These are phyloP conservation scores for Scylla paramamosain DNA, from an alignment of 1,140 invertebrate species.

Conservation along the genomic window DNA sequence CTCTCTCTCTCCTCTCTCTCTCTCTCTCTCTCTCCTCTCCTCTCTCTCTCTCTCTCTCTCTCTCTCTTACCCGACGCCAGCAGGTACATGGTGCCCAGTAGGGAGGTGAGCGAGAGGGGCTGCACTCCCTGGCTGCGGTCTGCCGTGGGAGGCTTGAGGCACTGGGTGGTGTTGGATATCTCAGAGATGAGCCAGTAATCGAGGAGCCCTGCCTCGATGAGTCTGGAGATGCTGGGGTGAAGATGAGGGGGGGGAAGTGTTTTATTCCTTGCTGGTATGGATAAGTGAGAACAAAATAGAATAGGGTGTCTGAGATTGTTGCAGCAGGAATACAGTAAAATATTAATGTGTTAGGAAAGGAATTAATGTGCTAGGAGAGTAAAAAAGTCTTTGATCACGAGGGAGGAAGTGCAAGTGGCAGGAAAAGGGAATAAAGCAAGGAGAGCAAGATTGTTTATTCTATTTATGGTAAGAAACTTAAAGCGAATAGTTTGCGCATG, in stretches of 20 bases:
- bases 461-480: not conserved
- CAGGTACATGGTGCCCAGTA: constrained; percentile 25
- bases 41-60: not conserved
- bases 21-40: too few species aligned
- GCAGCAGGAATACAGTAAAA: too few species aligned
- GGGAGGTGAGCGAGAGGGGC: not conserved
- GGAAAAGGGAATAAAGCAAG: not conserved
- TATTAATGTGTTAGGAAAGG: too few species aligned
- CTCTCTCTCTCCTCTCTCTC: too few species aligned
- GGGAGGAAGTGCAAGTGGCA: too few species aligned
- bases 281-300: too few species aligned
- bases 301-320: too few species aligned
- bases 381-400: too few species aligned
- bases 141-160: constrained; percentile 46
- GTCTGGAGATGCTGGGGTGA: not conserved
- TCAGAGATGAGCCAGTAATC: constrained; percentile 22
- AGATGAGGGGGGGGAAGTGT: too few species aligned
- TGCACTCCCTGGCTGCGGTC: not conserved
- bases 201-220: constrained; percentile 37
- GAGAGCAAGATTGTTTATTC: not conserved
- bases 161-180: constrained; percentile 50
- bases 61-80: not conserved
- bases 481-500: not conserved
- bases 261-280: too few species aligned
- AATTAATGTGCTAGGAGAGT: too few species aligned